phyloP scores from a whole-genome alignment of 2,888 invertebrate genomes.

The Oxytorus armatus region DNA sequence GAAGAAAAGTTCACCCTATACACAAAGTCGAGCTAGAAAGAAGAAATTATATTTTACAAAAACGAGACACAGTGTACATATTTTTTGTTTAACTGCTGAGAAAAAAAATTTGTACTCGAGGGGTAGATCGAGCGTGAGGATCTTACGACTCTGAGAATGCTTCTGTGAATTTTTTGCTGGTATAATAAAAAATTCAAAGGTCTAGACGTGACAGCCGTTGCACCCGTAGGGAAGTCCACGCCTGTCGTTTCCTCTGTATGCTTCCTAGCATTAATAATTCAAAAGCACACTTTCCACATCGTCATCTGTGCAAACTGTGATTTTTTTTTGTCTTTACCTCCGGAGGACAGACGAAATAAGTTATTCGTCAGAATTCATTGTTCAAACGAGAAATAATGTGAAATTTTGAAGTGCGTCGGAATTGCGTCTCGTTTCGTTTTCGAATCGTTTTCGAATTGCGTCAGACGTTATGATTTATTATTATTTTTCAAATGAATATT shows the following conservation, averaged over 20 bases:
- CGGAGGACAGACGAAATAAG: conserved; percentile 30
- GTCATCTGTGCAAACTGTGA: conserved; percentile 28
- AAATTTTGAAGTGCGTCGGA: no score
- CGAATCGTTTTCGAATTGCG: no score
- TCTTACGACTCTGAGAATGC: conserved; percentile 12
- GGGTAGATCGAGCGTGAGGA: conserved; percentile 16
- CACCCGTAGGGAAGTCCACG: conserved; percentile 26
- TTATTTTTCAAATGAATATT: no score
- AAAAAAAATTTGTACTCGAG: conserved; percentile 16
- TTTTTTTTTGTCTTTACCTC: conserved; percentile 34
- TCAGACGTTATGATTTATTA: no score
- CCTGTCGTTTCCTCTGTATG: conserved; percentile 9
- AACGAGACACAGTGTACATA: not conserved
- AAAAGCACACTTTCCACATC: conserved; percentile 34
- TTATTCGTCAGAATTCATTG: conserved; percentile 5
- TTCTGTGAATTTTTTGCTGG: conserved; percentile 14
- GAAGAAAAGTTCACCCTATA: not conserved
- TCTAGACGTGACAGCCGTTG: conserved; percentile 27
- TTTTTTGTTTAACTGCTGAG: conserved; percentile 1
- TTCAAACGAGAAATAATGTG: no score
- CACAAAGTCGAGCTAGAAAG: not conserved
- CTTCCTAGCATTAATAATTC: conserved; percentile 35
- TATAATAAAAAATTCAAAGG: conserved; percentile 45
- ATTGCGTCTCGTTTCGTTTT: no score
- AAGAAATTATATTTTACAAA: not conserved